These are phyloP conservation scores for Harpagoxenus sublaevis DNA, from an alignment of 2,888 invertebrate species.

Conservation along the genomic window DNA sequence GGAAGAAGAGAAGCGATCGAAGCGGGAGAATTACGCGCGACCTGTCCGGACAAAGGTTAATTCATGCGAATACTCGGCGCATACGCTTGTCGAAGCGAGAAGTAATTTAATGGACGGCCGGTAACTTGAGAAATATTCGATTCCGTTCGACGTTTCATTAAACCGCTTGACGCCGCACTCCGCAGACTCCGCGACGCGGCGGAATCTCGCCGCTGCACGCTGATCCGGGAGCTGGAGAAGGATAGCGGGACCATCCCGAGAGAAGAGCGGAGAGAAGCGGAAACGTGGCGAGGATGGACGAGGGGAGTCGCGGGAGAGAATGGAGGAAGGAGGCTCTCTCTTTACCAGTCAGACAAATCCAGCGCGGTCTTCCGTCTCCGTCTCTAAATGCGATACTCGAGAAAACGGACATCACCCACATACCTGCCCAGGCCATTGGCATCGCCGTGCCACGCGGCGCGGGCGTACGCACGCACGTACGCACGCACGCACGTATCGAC, in stretches of 20 bases:
- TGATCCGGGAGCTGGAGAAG: background rate
- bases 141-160: conserved; percentile 63
- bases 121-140: conserved; percentile 65
- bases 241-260: background rate
- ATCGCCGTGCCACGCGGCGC: conserved; percentile 16
- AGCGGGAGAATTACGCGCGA: conserved; percentile 31
- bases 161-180: conserved; percentile 31
- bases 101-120: conserved; percentile 42
- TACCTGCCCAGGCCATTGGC: conserved; percentile 64
- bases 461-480: conserved; percentile 1
- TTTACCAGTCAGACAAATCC: conserved; percentile 29
- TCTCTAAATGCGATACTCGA: conserved; percentile 51
- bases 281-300: background rate
- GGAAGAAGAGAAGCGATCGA: conserved; percentile 6
- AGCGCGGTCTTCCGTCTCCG: conserved; percentile 37
- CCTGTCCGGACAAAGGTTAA: conserved; percentile 55
- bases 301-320: background rate
- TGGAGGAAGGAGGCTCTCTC: conserved; percentile 11
- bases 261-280: background rate
- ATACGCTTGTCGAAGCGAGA: conserved; percentile 34
- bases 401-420: conserved; percentile 66
- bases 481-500: background rate
- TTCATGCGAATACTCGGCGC: conserved; percentile 48
- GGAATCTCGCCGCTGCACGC: background rate
- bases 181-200: conserved; percentile 2